phyloP scores from a whole-genome alignment of 1,140 invertebrate species.

The Drosophila rufa region DNA sequence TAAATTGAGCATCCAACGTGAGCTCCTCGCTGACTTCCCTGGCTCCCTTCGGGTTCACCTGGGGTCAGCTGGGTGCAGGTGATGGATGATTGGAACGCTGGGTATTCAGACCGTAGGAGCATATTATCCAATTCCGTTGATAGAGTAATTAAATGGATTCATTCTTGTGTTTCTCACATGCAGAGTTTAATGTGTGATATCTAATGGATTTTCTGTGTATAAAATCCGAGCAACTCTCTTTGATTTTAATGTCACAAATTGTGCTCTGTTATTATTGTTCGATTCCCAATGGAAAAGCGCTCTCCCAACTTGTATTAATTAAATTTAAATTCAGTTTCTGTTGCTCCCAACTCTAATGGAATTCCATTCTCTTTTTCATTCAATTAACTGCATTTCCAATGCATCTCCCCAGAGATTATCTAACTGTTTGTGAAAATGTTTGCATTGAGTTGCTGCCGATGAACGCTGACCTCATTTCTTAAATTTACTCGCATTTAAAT shows the following conservation, averaged over 20 bases:
- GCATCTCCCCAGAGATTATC: background rate
- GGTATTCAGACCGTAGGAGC: slow-evolving; percentile 3
- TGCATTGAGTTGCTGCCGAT: background rate
- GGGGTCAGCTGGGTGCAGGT: slow-evolving; percentile 44
- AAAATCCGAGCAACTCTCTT: background rate
- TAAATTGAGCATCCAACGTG: slow-evolving; percentile 69
- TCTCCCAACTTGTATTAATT: background rate
- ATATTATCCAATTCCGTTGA: slow-evolving; percentile 14
- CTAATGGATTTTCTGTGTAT: slow-evolving; percentile 1
- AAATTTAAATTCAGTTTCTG: background rate
- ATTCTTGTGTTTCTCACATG: background rate
- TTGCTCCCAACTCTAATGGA: slow-evolving; percentile 1
- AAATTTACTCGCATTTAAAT: slow-evolving; percentile 9
- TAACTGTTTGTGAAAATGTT: slow-evolving; percentile 1
- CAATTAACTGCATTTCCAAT: slow-evolving; percentile 3
- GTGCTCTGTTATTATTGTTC: no score
- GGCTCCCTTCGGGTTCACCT: slow-evolving; percentile 48
- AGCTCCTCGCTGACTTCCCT: slow-evolving; percentile 14
- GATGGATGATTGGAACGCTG: slow-evolving; percentile 28
- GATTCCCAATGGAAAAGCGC: background rate
- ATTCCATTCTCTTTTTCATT: background rate
- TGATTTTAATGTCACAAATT: slow-evolving; percentile 1
- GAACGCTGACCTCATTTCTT: background rate
- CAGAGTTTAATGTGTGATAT: background rate
- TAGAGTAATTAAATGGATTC: slow-evolving; percentile 24